Evolutionary conservation across 2,113 vertebrate genomes (phyloP).

Genomic region (Tursiops truncatus): DNA sequence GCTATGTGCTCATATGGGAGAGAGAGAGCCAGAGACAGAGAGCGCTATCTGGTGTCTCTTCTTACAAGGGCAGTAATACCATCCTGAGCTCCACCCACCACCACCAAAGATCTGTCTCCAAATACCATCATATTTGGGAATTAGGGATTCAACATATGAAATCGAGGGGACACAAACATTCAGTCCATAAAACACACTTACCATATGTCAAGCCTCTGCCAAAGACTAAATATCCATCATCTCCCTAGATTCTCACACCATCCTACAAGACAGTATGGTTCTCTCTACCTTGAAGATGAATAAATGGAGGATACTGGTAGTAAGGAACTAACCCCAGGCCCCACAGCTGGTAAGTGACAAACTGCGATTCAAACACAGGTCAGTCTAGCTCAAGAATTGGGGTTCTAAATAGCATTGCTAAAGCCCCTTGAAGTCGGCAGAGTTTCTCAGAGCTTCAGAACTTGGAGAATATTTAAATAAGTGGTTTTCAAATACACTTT

Average conservation of each 20-base stretch:
- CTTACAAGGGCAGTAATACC: neutral
- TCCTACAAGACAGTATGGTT: fast-evolving
- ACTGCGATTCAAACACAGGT: too few relatives aligned
- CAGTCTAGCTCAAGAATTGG: neutral
- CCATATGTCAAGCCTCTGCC: neutral
- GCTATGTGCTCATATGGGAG: neutral
- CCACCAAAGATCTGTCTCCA: neutral
- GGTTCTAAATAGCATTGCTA: neutral
- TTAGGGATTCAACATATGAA: neutral
- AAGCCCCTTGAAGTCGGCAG: neutral
- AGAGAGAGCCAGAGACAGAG: neutral
- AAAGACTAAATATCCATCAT: neutral
- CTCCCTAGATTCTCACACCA: neutral
- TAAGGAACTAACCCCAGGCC: neutral
- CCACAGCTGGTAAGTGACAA: neutral
- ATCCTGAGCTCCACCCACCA: neutral
- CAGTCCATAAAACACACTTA: neutral
- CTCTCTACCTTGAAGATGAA: neutral
- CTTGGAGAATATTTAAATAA: neutral
- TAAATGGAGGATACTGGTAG: fast-evolving
- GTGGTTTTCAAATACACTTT: neutral
- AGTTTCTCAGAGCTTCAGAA: neutral
- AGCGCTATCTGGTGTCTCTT: neutral
- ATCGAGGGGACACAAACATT: too few relatives aligned
- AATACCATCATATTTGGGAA: neutral